These are phyloP conservation scores for Schizopygopsis malacanthus DNA, from an alignment of 2,797 vertebrate species.

Conservation along the genomic window DNA sequence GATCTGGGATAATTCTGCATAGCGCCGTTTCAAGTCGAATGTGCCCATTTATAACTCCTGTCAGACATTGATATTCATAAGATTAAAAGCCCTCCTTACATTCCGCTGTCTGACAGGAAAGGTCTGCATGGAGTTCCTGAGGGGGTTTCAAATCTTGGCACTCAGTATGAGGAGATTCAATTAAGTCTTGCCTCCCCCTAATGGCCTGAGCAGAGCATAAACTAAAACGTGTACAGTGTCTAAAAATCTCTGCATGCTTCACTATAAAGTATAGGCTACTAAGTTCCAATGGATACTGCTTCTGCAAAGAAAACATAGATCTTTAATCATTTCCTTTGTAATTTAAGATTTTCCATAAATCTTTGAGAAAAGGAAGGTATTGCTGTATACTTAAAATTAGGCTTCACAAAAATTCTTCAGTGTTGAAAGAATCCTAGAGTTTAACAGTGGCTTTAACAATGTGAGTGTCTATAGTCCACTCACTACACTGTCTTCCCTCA, in stretches of 20 bases:
- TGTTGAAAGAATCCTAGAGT: not conserved
- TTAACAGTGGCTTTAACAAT: not conserved
- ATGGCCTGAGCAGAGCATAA: constrained; percentile 1
- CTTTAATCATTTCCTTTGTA: not conserved
- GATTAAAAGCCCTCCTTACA: constrained; percentile 6
- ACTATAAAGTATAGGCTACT: not conserved
- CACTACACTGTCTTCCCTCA: not conserved
- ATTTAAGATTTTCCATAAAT: too few relatives aligned
- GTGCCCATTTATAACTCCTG: not conserved
- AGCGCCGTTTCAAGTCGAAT: too few relatives aligned
- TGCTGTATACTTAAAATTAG: not conserved
- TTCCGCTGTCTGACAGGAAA: constrained; percentile 2
- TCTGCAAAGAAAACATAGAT: not conserved
- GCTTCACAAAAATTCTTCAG: not conserved
- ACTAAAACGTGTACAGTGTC: constrained; percentile 2
- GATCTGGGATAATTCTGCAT: too few relatives aligned
- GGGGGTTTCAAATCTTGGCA: constrained; percentile 13
- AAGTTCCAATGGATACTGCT: not conserved
- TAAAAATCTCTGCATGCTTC: not conserved
- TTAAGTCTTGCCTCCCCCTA: constrained; percentile 12
- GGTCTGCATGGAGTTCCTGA: constrained; percentile 14
- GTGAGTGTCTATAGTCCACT: not conserved
- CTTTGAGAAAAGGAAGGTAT: not conserved
- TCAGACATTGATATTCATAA: constrained; percentile 5
- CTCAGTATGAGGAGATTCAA: constrained; percentile 27